Base-by-base conservation (phyloP, 1,140 invertebrate species). In the Neodiprion virginianus region DNA sequence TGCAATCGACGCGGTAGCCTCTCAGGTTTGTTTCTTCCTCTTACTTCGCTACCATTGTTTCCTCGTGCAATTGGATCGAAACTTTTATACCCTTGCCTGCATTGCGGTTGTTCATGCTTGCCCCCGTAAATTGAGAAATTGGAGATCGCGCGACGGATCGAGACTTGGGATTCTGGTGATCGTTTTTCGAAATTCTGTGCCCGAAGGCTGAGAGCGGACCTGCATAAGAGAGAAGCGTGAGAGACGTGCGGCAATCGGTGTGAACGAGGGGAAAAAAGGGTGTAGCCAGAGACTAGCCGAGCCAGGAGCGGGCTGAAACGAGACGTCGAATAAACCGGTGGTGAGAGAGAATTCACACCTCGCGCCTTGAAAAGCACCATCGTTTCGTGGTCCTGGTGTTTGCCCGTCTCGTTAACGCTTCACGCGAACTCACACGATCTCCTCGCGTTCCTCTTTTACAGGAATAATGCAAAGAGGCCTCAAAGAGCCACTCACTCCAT, bases 321-420 rank as follows among this genome's bases (percentile, higher is more conserved):
- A 61, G 53, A 61, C 7, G n/a, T 5, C 8, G 53, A 61, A 61
- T 61, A n/a, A 10, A 61, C 7, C n/a, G 11, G 53, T 61, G 53
- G n/a, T 14, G 11, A 61, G 53, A 61, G 53, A 61, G n/a, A 61
- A 61, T 61, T 61, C 53, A 61, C 53, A 61, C 53, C 53, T 61
- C 28, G 53, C 11, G n/a, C 11, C 11, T 14, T 61, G 53, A 61
- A 61, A 61, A 61, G 53, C 53, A 61, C 4, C 28, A 40, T 40
- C 28, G 53, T 12, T 14, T 8, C n/a, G 53, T 11, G 53, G 11
- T 17, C 53, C 53, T 61, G n/a, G n/a, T 61, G 53, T 61, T 61
- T 61, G n/a, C 8, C 11, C 53, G 53, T 61, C 53, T 61, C 11
- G n/a, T 61, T 61, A 61, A 61, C 53, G 53, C 53, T 61, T 61